Base-by-base conservation (phyloP, 2,888 invertebrate species). In the Chrysina gloriosa region DNA sequence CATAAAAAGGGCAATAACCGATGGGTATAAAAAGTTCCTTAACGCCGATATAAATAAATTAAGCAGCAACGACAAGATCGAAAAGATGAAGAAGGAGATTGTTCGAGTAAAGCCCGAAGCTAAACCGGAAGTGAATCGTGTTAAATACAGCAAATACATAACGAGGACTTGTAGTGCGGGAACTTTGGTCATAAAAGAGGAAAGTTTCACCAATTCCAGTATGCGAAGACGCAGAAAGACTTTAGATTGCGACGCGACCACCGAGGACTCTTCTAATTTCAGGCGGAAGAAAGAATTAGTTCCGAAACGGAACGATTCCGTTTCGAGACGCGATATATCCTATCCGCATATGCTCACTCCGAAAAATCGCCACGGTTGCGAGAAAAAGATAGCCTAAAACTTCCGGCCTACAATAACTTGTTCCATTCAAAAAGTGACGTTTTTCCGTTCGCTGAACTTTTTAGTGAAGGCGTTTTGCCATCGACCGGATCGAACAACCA, bases 131-230 rank as follows among this genome's bases (percentile, higher is more conserved):
- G 54, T 71, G 23, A 70, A 70, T 54, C 56, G 65, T 54, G 70
- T 73, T 5, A 81, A 82, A 23, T 69, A 72, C 58, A 72, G 75
- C 11, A 82, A 81, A 54, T 87, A 87, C 72, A 84, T 80, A 70
- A 80, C 85, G 58, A 80, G 86, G 72, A 85, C 85, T 27, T 84
- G 85, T 75, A 84, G 84, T 69, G 86, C 87, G 9, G 87, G 87
- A 25, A 86, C 86, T 31, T 77, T 87, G 71, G 80, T 87, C 65
- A 83, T 87, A 63, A 82, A 83, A 63, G 84, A 86, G 66, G 86
- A 86, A 64, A 84, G 81, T 77, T 83, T 84, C 64, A 76, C 77
- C 68, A 80, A 81, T 14, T 75, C 78, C 52, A 73, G 77, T 42
- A 74, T 80, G 5, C 80, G 83, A 4, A 77, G 83, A 11, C 77